Percentiles rank a stretch among this genome's conserved stretches.
phyloP scores from a whole-genome alignment of 2,113 vertebrate species.

The Pomatostomus ruficeps region DNA sequence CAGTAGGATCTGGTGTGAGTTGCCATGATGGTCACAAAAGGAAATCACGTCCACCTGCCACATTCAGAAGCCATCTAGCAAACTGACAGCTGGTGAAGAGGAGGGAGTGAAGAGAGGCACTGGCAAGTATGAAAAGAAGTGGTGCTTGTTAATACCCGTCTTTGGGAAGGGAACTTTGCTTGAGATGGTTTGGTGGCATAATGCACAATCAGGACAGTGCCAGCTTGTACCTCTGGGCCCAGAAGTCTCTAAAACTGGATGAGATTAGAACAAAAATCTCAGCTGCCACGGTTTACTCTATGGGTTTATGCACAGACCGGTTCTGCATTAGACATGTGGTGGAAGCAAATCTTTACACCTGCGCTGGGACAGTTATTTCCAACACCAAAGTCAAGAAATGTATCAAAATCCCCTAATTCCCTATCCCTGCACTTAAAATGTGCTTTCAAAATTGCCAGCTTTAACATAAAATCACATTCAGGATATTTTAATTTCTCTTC shows the following conservation, averaged over 20 bases:
- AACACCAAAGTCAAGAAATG: neutral
- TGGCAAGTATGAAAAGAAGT: neutral
- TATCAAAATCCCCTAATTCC: neutral
- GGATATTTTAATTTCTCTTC: neutral
- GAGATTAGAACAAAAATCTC: neutral
- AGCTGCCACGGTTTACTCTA: neutral
- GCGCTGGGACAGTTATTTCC: neutral
- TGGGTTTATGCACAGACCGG: neutral
- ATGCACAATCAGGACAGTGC: neutral
- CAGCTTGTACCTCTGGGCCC: neutral
- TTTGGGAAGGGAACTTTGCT: neutral
- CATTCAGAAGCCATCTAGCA: neutral
- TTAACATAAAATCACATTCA: neutral
- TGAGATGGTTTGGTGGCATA: neutral
- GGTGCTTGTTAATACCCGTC: neutral
- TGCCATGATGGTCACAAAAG: fast-evolving
- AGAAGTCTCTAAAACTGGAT: neutral
- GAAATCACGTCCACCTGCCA: neutral
- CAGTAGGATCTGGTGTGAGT: neutral
- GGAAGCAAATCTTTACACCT: neutral
- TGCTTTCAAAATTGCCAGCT: neutral
- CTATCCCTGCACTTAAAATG: neutral
- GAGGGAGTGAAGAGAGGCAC: neutral
- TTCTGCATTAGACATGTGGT: neutral
- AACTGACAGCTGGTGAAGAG: neutral